Evolutionary conservation across 2,113 vertebrate genomes (phyloP).

Genomic region (Ellobius talpinus): DNA sequence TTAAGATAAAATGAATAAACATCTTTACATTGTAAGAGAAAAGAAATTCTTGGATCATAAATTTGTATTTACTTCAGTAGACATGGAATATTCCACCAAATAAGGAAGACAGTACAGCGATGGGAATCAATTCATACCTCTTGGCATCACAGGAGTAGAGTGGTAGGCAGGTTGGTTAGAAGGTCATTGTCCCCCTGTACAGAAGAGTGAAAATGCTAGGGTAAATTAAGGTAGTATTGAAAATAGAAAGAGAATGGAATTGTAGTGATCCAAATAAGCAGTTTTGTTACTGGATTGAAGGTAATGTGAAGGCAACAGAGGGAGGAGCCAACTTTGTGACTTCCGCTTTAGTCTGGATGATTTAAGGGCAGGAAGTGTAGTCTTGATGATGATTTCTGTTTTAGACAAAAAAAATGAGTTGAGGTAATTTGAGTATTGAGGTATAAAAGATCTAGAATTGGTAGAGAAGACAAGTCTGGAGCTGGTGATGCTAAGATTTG

Average conservation of each 20-base stretch:
- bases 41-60: not conserved
- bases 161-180: constrained; percentile 35
- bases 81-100: constrained; percentile 10
- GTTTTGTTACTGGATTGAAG: not conserved
- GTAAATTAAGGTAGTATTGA: not conserved
- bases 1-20: not conserved
- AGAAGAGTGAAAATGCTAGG: constrained; percentile 18
- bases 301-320: constrained; percentile 2
- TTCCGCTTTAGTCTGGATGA: not conserved
- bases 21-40: not conserved
- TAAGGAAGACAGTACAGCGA: constrained; percentile 19
- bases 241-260: constrained; percentile 29
- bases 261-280: not conserved
- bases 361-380: not conserved
- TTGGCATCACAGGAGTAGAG: constrained; percentile 36
- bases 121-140: not conserved
- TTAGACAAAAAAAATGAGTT: constrained; percentile 49
- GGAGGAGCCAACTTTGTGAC: not conserved
- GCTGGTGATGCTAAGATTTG: not conserved
- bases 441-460: constrained; percentile 8
- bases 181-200: not conserved
- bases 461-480: not conserved
- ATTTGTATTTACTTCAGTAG: constrained; percentile 55
- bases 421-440: not conserved
- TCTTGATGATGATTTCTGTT: constrained; percentile 13